Evolutionary conservation across 2,888 invertebrate species (phyloP), one percentile per base, ranked within the genome.

Genomic region (Byasa hedistus): DNA sequence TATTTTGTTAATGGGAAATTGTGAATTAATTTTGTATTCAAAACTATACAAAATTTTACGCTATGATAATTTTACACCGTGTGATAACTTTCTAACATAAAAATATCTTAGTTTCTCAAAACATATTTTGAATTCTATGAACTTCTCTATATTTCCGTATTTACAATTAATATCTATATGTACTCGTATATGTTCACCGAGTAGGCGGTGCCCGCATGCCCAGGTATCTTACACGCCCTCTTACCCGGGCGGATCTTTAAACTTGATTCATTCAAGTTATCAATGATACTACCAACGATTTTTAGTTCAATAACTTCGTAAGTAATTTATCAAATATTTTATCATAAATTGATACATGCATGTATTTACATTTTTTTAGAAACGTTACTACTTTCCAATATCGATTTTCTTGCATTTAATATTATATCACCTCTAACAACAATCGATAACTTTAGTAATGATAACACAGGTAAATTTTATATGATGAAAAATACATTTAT

Each of bases 151-250:
- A n/a, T 54, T 7, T 51, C 19, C 52, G 52, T 54, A n/a, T n/a
- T n/a, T n/a, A 54, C 52, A 22, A 54, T 54, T 54, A 22, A 22
- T 15, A 8, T 12, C 12, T 23, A 10, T 54, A 54, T 54, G 3
- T 12, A 5, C 10, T 36, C 10, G 48, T 27, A 51, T 27, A 69
- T 69, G 70, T 69, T 71, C 70, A 71, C 58, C 19, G 48, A 44
- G 66, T 66, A 61, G 66, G 66, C 66, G 66, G 57, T 23, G 27
- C 66, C 65, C 24, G 32, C n/a, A 1, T 44, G 56, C 27, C 15
- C 27, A 17, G 36, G 52, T 48, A 65, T 52, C 57, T 39, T n/a
- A 39, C 61, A 66, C 66, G 66, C 66, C 65, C 61, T 57, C 57
- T 57, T 57, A 21, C 59, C 64, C 52, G 54, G 61, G 57, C 61